Percentiles rank a stretch among this genome's conserved stretches.
phyloP scores from a whole-genome alignment of 2,113 vertebrate species.

The Pelecanoides urinatrix region DNA sequence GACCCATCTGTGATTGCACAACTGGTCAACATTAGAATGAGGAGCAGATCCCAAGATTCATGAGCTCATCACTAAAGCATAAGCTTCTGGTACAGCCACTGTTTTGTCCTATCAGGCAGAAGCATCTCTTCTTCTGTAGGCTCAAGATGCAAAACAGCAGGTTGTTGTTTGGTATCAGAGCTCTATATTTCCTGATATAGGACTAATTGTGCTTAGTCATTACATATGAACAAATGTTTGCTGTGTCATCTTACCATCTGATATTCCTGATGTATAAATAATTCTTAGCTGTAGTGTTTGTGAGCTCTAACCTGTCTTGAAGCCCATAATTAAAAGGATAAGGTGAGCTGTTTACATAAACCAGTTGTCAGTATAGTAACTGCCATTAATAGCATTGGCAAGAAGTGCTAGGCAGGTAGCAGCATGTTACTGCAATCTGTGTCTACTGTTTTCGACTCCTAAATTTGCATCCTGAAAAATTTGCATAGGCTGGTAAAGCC shows the following conservation, averaged over 20 bases:
- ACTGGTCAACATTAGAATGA: background rate
- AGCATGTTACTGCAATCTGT: background rate
- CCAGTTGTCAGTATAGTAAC: background rate
- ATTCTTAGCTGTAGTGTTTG: background rate
- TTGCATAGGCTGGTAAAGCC: background rate
- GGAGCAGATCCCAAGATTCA: background rate
- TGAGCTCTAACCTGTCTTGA: background rate
- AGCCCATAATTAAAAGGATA: background rate
- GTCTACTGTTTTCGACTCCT: background rate
- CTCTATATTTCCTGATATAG: background rate
- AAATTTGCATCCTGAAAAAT: background rate
- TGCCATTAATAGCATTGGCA: background rate
- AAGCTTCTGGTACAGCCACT: background rate
- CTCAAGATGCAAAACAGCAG: background rate
- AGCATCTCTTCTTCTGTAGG: background rate
- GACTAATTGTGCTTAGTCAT: background rate
- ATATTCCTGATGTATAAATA: constrained; percentile 20
- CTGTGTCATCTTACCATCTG: background rate
- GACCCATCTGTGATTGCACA: background rate
- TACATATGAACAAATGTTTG: background rate
- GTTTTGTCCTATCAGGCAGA: background rate
- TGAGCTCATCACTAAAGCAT: background rate
- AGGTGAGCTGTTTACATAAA: constrained; percentile 24
- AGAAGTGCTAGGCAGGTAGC: background rate
- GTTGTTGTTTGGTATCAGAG: background rate